phyloP scores from a whole-genome alignment of 2,797 vertebrate species.

The Enteromius viviparus region DNA sequence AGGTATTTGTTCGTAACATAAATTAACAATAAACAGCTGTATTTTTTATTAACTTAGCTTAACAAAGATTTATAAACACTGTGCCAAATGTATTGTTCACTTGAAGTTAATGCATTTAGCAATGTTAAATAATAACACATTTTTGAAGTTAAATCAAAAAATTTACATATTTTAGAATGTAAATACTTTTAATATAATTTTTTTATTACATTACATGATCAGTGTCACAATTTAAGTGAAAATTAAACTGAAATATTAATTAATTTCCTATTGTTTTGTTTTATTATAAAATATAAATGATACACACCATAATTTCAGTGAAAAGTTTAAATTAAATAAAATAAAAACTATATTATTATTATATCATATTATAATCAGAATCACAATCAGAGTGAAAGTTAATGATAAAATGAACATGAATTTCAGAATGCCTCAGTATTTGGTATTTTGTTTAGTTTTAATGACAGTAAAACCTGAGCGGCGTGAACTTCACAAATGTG shows the following conservation, averaged over 20 bases:
- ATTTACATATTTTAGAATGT: neutral
- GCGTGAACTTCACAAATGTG: neutral
- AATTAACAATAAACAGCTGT: neutral
- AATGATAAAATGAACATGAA: no score
- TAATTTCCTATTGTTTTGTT: neutral
- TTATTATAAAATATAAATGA: neutral
- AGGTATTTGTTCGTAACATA: neutral
- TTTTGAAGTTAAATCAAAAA: neutral
- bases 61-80: neutral
- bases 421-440: neutral
- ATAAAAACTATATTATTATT: neutral
- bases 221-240: neutral
- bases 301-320: neutral
- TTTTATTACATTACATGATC: neutral
- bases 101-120: neutral
- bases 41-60: neutral
- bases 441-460: neutral
- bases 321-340: neutral
- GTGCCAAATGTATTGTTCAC: no score
- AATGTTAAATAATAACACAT: neutral
- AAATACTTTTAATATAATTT: neutral
- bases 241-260: neutral
- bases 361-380: neutral
- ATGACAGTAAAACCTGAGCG: neutral
- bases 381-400: neutral